Evolutionary conservation across 1,140 invertebrate species (phyloP), one percentile per base, ranked within the genome.

Genomic region (Matsumurasca onukii): DNA sequence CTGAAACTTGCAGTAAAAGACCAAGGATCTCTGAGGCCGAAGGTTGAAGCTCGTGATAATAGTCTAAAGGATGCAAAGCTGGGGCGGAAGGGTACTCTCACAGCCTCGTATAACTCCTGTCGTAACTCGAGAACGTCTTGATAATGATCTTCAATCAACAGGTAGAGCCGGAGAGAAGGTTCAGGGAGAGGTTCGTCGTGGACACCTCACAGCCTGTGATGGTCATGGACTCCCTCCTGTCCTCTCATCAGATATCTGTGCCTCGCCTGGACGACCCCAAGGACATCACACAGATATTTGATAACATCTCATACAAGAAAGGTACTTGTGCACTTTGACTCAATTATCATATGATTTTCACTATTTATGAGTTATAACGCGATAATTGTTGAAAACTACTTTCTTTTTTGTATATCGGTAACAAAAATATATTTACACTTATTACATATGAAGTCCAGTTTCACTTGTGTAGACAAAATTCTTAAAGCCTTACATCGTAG

Each of bases 201-300:
- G 76, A 79, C 25, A 81, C 82, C 39, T 63, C 86, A 12, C 82
- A 86, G 30, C 13, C 83, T 76, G 91, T 94, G 0, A 80, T 98
- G 70, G 89, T 93, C 75, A 81, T 94, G 64, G 97, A 98, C 78
- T 89, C 90, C 59, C 81, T 97, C 55, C 89, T 91, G 72, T 96
- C 91, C 76, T 93, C 69, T 61, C 39, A 91, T 76, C 29, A 66
- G 15, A 63, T 49, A 22, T 80, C 83, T 69, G 70, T 76, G 22
- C 72, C 76, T 55, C n/a, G n/a, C n/a, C 77, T 84, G 3, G 80
- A 80, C 63, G 82, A 80, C 13, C 82, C 83, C 0, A 75, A 72
- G 0, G 77, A 85, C 65, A 78, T 86, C 0, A 76, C 78, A 3
- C 76, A 76, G 5, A 86, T 86, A 78, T 89, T 89, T 70, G 81